Conservation (phyloP, 2,797 vertebrate genomes). For the Xenops minutus region DNA sequence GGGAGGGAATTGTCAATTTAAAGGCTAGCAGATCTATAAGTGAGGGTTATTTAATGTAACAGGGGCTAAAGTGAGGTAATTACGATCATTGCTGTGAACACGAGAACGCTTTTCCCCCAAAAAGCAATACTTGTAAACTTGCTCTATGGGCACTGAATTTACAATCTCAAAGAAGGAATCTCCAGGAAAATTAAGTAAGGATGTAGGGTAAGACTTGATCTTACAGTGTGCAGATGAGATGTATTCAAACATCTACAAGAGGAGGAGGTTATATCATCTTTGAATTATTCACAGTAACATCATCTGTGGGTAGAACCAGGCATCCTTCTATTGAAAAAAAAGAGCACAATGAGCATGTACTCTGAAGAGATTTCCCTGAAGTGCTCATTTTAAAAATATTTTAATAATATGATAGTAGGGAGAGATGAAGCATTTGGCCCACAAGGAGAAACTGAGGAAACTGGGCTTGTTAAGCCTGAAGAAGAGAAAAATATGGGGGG, state of each 20-base stretch:
- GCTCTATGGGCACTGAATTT: background rate
- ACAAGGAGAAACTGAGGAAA: background rate
- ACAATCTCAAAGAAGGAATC: background rate
- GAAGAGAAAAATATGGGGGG: background rate
- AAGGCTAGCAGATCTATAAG: background rate
- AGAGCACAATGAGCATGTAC: background rate
- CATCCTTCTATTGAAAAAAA: background rate
- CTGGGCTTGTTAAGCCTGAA: background rate
- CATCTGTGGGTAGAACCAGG: background rate
- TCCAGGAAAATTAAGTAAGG: background rate
- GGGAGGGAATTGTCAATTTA: background rate
- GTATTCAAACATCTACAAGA: background rate
- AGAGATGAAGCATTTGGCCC: background rate
- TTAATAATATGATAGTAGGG: background rate
- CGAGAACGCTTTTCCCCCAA: fast-evolving
- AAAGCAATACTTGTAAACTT: background rate
- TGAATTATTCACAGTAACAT: background rate
- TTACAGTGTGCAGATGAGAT: background rate
- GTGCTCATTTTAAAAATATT: background rate
- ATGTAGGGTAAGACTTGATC: background rate
- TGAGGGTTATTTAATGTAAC: background rate
- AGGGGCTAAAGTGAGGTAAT: background rate
- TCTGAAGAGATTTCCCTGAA: background rate
- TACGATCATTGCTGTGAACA: background rate
- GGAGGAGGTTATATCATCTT: background rate